Base-by-base conservation (phyloP, 2,888 invertebrate genomes). In the Beris morrisii region DNA sequence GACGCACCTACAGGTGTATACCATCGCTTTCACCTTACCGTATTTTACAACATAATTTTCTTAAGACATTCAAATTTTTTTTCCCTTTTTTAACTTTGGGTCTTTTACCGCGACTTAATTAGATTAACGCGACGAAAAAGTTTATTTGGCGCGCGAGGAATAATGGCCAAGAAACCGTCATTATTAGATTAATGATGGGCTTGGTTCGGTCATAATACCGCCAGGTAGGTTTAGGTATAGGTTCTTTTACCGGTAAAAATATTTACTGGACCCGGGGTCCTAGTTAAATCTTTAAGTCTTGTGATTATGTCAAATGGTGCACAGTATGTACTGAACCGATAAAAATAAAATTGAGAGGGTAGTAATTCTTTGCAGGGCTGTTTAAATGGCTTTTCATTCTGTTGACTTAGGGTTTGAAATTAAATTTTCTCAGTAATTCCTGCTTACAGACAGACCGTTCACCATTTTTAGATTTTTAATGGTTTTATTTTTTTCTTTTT, bases 31-130 rank as follows among this genome's bases (percentile, higher is more conserved):
- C 48, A 52, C 15, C 7, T 9, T 5, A 38, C 38, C 9, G 38
- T 38, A 38, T 9, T 9, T 5, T 5, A 38, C 38, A 38, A 5
- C 38, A 1, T 9, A 38, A 5, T 38, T 38, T 9, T 38, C 38
- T 5, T 7, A 38, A 9, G 9, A 38, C 38, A 38, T 38, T 38
- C 43, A 43, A 48, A 15, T 7, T 57, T 57, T 44, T 59, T 48
- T 46, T 44, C 43, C 30, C 30, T 13, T 54, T 13, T 7, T 54
- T 5, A 43, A 15, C 28, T 31, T 43, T 50, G 32, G 22, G 9
- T 52, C 61, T 52, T 50, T 61, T 38, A 22, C 52, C 50, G 28
- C 50, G 15, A 52, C 50, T 61, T 61, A 61, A 61, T 61, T 61
- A 61, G 52, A 61, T 61, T 61, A 61, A 38, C 61, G 61, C 46